Conservation (phyloP, 2,888 invertebrate species). For the Tinea semifulvella region DNA sequence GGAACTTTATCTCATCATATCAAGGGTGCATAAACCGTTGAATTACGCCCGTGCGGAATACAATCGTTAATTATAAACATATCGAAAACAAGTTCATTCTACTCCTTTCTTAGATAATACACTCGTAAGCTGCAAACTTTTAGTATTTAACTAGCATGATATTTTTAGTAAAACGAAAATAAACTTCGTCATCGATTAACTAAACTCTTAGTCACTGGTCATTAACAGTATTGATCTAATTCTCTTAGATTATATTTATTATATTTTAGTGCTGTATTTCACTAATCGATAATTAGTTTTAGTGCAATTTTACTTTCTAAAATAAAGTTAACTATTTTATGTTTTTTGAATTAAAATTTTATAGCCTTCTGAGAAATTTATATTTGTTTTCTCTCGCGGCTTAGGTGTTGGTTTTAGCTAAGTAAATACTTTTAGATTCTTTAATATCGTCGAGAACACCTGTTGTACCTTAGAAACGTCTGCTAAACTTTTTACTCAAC, state of each 20-base stretch:
- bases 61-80: slow-evolving; percentile 43
- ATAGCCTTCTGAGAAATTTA: too few relatives aligned
- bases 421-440: slow-evolving; percentile 28
- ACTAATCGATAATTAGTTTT: neutral
- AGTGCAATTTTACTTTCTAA: neutral
- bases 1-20: slow-evolving; percentile 62
- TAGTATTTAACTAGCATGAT: too few relatives aligned
- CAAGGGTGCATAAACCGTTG: slow-evolving; percentile 59
- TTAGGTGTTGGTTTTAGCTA: slow-evolving; percentile 13
- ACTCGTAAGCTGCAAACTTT: too few relatives aligned
- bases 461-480: slow-evolving; percentile 52
- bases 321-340: neutral
- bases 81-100: too few relatives aligned
- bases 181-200: too few relatives aligned
- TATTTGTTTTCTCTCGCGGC: neutral
- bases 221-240: too few relatives aligned
- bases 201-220: too few relatives aligned
- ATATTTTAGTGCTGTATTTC: too few relatives aligned
- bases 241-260: too few relatives aligned
- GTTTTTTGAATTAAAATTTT: too few relatives aligned
- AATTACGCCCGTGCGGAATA: slow-evolving; percentile 54
- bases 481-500: slow-evolving; percentile 55
- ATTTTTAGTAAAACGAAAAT: too few relatives aligned
- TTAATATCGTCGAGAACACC: slow-evolving; percentile 52
- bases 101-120: too few relatives aligned